Base-by-base conservation (phyloP, 2,797 vertebrate species). In the Melanogrammus aeglefinus region DNA sequence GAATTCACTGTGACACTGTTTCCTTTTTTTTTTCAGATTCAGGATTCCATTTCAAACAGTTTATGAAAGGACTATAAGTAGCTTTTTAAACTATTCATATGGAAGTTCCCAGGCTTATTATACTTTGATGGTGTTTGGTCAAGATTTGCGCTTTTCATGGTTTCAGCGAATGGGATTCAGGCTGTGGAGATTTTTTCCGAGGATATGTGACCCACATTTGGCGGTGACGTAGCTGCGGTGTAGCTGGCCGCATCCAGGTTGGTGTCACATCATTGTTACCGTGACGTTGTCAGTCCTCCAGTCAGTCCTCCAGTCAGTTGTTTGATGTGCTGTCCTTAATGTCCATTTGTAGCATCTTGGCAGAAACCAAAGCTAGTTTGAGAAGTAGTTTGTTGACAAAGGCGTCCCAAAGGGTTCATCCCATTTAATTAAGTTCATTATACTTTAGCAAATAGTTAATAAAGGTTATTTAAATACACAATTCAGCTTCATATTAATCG, bases 41-140 rank as follows among this genome's bases (percentile, higher is more conserved):
- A 79, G 78, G 86, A 85, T 81, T 75, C 33, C 47, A 73, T 88
- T 86, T 80, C 88, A 85, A 89, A 84, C 75, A 38, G 35, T 82
- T 83, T 81, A 82, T 81, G 72, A 86, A 82, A 81, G 78, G 74
- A 89, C 87, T 77, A 86, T 82, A 75, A 14, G 47, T 47, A 82
- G 72, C 4, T 81, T 77, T 88, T 77, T 88, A 78, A 92, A 89
- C 81, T 76, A 88, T 92, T 90, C 1, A 89, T 88, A 85, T 85
- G 83, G 77, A 5, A 74, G 27, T 24, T 38, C 75, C 10, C 57
- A 14, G 78, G 80, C 29, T 35, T 36, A 73, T 73, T 57, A 57
- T 57, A 57, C 51, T 57, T 57, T 57, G 18, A 57, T 57, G 51
- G 18, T 57, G 51, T 57, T 57, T 57, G 18, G 51, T 57, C 51